Evolutionary conservation across 2,888 invertebrate species (phyloP), one percentile per base, ranked within the genome.

Genomic region (Bursaphelenchus okinawaensis): DNA sequence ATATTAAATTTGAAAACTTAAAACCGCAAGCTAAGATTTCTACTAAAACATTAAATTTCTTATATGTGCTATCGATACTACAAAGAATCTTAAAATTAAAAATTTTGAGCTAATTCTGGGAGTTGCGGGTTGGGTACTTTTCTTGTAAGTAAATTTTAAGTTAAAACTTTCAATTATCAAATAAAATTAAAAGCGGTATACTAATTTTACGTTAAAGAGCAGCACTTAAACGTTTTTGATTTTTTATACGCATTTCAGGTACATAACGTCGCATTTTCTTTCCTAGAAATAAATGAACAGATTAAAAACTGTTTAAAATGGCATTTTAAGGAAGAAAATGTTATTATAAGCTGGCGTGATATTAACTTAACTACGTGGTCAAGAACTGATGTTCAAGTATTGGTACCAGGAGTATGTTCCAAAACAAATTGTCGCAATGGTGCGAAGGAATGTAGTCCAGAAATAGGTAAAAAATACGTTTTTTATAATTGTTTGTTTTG

Each of bases 351-450:
- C 8, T 70, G 70, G 70, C 54, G 54, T 4, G 56, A 70, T 16
- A 68, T 54, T 51, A 65, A 63, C 4, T 65, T 64, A 1, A 57
- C 68, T 7, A 67, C 64, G 19, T 27, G 50, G 40, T n/a, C 12
- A 40, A 1, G 40, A n/a, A 40, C 12, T n/a, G 40, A 40, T 40
- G 40, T 40, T 12, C 40, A 40, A 40, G 40, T 40, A 4, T 16
- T 40, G 12, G 40, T 40, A 4, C 70, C 70, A 8, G 72, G 72
- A 8, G 63, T 70, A 31, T 70, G 70, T 55, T 58, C 62, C n/a
- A 62, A 56, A 20, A 52, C 64, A 12, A 55, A 56, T 16, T 70
- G 70, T 29, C n/a, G 51, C 22, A 60, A 64, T 8, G 68, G 71
- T 7, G 40, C 29, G 12, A 26, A 19, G n/a, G 68, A 63, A 28